phyloP scores from a whole-genome alignment of 2,113 vertebrate genomes.

The Micromys minutus region DNA sequence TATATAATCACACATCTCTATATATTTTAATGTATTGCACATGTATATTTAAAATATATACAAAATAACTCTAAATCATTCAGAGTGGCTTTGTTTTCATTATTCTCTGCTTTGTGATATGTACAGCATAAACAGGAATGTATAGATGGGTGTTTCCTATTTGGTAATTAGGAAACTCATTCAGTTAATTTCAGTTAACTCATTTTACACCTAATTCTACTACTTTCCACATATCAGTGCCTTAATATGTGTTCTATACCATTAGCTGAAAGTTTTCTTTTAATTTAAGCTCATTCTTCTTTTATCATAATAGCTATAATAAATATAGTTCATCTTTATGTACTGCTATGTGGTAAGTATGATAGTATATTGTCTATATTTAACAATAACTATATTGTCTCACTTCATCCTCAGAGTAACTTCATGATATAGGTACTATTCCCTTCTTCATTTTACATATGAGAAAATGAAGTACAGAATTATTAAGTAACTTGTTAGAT shows the following conservation, averaged over 20 bases:
- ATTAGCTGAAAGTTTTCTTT: conserved; percentile 55
- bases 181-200: conserved; percentile 71
- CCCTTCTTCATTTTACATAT: neutral
- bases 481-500: conserved; percentile 17
- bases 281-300: conserved; percentile 51
- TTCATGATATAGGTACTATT: conserved; percentile 13
- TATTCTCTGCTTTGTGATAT: conserved; percentile 74
- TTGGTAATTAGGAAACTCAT: too few relatives aligned
- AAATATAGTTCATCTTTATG: conserved; percentile 38
- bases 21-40: conserved; percentile 83
- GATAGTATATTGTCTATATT: neutral
- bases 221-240: conserved; percentile 63
- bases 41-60: conserved; percentile 83
- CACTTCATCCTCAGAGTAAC: conserved; percentile 21
- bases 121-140: conserved; percentile 69
- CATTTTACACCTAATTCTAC: conserved; percentile 56
- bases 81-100: conserved; percentile 74
- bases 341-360: conserved; percentile 44
- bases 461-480: conserved; percentile 25
- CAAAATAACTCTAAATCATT: conserved; percentile 75
- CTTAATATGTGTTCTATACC: conserved; percentile 58
- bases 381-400: conserved; percentile 52
- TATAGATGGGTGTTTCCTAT: conserved; percentile 69
- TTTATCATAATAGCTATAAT: conserved; percentile 45
- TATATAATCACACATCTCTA: conserved; percentile 80